These are phyloP conservation scores for Papio anubis DNA, from an alignment of 2,113 vertebrate species.

Conservation along the genomic window DNA sequence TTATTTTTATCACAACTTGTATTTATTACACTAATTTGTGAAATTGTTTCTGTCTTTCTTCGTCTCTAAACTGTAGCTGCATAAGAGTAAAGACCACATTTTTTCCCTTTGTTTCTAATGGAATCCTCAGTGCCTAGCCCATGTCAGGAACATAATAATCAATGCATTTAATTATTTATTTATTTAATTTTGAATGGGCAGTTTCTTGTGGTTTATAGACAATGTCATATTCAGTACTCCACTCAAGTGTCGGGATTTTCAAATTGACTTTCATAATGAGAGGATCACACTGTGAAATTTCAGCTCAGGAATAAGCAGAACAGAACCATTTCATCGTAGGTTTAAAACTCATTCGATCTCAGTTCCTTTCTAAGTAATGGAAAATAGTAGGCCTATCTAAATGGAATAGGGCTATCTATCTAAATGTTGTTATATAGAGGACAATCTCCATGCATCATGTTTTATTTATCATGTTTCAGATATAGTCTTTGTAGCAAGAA, in stretches of 20 bases:
- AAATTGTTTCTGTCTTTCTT: background rate
- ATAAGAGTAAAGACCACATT: background rate
- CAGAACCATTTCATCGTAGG: background rate
- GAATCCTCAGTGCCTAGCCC: background rate
- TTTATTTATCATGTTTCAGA: constrained; percentile 42
- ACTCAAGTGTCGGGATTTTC: background rate
- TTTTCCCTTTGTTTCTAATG: background rate
- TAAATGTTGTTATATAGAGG: background rate
- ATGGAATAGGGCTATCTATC: background rate
- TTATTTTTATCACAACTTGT: background rate
- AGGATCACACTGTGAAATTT: background rate
- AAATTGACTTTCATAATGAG: background rate
- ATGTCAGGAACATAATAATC: background rate
- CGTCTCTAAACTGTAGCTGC: background rate
- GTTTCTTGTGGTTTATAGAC: background rate
- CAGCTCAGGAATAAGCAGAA: background rate
- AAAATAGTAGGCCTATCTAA: constrained; percentile 48
- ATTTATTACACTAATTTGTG: background rate
- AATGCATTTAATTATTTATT: background rate
- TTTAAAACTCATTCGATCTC: constrained; percentile 40
- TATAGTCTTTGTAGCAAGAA: background rate
- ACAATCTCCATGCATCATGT: background rate
- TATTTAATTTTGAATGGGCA: background rate
- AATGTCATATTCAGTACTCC: background rate
- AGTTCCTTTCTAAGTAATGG: constrained; percentile 37